Evolutionary conservation across 2,888 invertebrate species (phyloP).

Genomic region (Macaria notata): DNA sequence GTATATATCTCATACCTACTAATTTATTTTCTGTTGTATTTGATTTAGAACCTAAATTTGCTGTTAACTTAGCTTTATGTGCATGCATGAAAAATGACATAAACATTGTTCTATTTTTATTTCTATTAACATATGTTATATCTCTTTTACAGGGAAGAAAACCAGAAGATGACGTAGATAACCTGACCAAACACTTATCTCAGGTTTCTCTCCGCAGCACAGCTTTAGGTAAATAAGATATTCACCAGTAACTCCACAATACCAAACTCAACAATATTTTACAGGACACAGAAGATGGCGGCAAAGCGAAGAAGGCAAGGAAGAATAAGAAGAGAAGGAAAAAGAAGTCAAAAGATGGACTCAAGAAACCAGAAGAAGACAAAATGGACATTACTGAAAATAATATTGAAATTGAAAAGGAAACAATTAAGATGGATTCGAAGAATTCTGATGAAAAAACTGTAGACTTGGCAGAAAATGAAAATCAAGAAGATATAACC

Average conservation of each 20-base stretch:
- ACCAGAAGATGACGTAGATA: conserved; percentile 64
- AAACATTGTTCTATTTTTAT: no score
- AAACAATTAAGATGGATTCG: conserved; percentile 18
- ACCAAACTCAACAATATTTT: conserved; percentile 73
- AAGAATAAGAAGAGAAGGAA: conserved; percentile 21
- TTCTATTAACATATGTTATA: conserved; percentile 4
- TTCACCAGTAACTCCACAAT: conserved; percentile 56
- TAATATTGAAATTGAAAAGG: neutral
- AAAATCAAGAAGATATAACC: neutral
- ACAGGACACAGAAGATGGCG: conserved; percentile 67
- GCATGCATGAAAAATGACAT: no score
- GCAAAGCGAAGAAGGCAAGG: conserved; percentile 42
- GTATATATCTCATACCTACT: no score
- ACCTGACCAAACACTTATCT: conserved; percentile 75
- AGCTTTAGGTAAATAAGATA: conserved; percentile 79
- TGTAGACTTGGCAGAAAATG: conserved; percentile 1
- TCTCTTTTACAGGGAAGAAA: conserved; percentile 60
- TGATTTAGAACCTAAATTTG: no score
- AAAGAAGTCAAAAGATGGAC: conserved; percentile 18
- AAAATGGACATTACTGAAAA: conserved; percentile 11
- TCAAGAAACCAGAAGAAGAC: conserved; percentile 8
- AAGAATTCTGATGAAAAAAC: neutral
- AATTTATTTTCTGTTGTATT: no score
- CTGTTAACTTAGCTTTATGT: no score
- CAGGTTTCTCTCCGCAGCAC: conserved; percentile 74